Base-by-base conservation (phyloP, 1,140 invertebrate genomes). In the Lepidostoma basale region DNA sequence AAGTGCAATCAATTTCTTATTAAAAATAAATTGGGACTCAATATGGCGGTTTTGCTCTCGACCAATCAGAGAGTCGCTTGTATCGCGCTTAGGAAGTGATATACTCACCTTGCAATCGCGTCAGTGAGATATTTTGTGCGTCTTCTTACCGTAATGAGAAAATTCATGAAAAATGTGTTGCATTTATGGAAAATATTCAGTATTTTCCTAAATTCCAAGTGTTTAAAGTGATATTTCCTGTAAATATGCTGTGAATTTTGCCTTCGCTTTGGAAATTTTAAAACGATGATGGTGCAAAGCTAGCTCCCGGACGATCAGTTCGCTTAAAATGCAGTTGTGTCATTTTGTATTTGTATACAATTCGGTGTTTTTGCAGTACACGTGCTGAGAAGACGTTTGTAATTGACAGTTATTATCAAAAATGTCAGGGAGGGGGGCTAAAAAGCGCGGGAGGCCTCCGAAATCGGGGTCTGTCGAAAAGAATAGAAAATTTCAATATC, bases 391-490 rank as follows among this genome's bases (percentile, higher is more conserved):
- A 67, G 76, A 75, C 73, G 77, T 80, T 75, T 75, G 75, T 78
- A 78, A 81, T 81, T 83, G 80, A 83, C 79, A 82, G 79, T 78
- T 78, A 75, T 75, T 74, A 74, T 76, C 74, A 76, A 87, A 75
- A 78, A 94, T 94, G 92, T 90, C 91, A 74, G 89, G 91, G 74
- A 88, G 93, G 82, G 92, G 92, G 74, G 87, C 88, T 71, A 94
- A 95, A 81, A 89, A 93, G 81, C 85, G 92, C 82, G 93, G 93
- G 74, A 88, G 93, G 73, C 93, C 93, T 75, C 93, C 93, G 72
- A 95, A 95, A 86, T 90, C 92, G 65, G 90, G 91, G 74, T 89
- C 88, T 78, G 86, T 92, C 84, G 92, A 93, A 77, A 88, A 90
- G 76, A 88, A 90, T 73, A 89, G 88, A 76, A 92, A 91, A 84